Evolutionary conservation across 2,888 invertebrate genomes (phyloP), one percentile per base, ranked within the genome.

Genomic region (Strigamia crassipes): DNA sequence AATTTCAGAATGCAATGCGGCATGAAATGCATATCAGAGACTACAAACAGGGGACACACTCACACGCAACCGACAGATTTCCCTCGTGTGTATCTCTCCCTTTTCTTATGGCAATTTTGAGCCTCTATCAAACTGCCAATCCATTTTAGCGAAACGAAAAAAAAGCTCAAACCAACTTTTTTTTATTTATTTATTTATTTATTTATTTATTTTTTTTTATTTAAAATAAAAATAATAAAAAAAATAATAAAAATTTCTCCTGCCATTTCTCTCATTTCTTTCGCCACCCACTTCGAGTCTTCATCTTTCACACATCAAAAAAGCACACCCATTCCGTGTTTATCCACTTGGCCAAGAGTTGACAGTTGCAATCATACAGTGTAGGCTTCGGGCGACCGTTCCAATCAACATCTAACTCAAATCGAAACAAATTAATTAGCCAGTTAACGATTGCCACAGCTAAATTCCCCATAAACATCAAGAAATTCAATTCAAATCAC

Each of bases 21-120:
- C 80, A 80, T 80, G 80, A 80, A 80, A 80, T 80, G 51, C 80
- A 80, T 80, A 78, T n/a, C 78, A 21, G 78, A n/a, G 73, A 73
- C 73, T 73, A 73, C 73, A 73, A 73, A 73, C 73, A 73, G 73
- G 73, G 73, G 73, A 73, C 73, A 73, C 31, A 73, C 73, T 31
- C 73, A 31, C 73, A 73, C 73, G n/a, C 73, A 73, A 73, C 73
- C 73, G 31, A 73, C 73, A 73, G 73, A 73, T 73, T 73, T 73
- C 73, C 73, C 73, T 31, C 13, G 73, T 27, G 73, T 15, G 73
- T 73, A n/a, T 56, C 56, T 66, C 61, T 73, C 73, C 27, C 73
- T 27, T 31, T 73, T 31, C 31, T 31, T 73, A 23, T 73, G 31
- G 27, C 73, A 73, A 73, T 73, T 31, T 73, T 31, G 31, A 23